Evolutionary conservation across 2,888 invertebrate genomes (phyloP), one percentile per base, ranked within the genome.

Genomic region (Drosophila phalerata): DNA sequence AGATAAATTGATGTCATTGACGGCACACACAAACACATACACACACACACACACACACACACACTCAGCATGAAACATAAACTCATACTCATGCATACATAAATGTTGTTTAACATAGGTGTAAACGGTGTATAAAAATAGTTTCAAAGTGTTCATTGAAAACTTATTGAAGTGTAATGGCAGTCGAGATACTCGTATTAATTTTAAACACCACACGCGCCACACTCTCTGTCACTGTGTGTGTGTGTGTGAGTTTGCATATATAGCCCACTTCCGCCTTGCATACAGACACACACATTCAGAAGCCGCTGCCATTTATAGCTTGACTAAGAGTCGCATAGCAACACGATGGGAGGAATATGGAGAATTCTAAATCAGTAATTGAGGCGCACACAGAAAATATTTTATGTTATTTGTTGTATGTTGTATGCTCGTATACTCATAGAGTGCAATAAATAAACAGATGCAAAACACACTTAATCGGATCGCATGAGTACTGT

Each of bases 121-220:
- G 82, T 81, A 79, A 87, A 82, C 56, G 85, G 71, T 55, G 43
- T 83, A 72, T 88, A 85, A 85, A 85, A 83, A 85, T 88, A 88
- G 83, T 88, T 85, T 85, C 85, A 85, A 85, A 85, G 83, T 85
- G 83, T 88, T 85, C 83, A 85, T 85, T 79, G 77, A 83, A 85
- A 88, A 83, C 67, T 79, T 88, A 85, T 81, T 88, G 71, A 85
- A 79, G 81, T 73, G 83, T 74, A 79, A 88, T 62, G 81, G 66
- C 69, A 75, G 61, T 81, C 69, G 71, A 73, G 78, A 85, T 81
- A 76, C 66, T 67, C 62, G 64, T 79, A 85, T 79, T 82, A 69
- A 80, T 80, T 82, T 87, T 82, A 74, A 82, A 74, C 79, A 79
- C 57, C 70, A 70, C 56, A 52, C 38, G 66, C 19, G 49, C 57